These are phyloP conservation scores for Allobates femoralis DNA, from an alignment of 2,797 vertebrate species.

Conservation along the genomic window DNA sequence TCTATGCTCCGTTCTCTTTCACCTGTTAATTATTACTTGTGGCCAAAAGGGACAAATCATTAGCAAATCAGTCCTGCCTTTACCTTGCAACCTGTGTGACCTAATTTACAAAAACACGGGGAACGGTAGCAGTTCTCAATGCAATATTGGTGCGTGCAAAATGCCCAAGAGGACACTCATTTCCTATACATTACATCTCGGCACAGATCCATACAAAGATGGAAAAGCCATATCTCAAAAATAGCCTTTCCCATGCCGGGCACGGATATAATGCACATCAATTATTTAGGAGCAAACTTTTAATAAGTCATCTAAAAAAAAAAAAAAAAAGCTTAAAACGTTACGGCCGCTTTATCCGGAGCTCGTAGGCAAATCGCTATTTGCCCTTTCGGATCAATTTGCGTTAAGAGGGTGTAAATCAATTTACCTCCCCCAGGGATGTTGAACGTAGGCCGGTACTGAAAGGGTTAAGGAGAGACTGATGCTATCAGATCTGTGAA, in stretches of 20 bases:
- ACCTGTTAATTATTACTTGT: constrained; percentile 29
- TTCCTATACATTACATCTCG: constrained; percentile 10
- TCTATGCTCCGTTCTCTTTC: background rate
- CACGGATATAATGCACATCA: background rate
- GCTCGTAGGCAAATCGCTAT: background rate
- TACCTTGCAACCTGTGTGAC: constrained; percentile 8
- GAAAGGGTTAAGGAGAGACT: background rate
- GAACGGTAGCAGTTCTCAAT: background rate
- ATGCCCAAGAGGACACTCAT: background rate
- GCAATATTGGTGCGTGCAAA: background rate
- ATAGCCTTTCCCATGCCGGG: background rate
- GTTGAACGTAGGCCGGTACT: too few relatives aligned
- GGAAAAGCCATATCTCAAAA: constrained; percentile 8
- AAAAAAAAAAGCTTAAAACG: too few relatives aligned
- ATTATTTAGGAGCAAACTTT: constrained; percentile 28
- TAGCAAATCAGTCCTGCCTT: background rate
- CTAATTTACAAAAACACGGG: background rate
- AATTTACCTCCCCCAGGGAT: background rate
- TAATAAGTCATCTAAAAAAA: constrained; percentile 7
- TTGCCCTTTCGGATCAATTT: background rate
- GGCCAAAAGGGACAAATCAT: background rate
- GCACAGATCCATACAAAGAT: background rate
- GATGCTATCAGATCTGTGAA: background rate
- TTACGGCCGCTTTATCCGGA: background rate
- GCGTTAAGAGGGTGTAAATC: background rate